Conservation (phyloP, 2,113 vertebrate species). For the Calyptomena viridis region DNA sequence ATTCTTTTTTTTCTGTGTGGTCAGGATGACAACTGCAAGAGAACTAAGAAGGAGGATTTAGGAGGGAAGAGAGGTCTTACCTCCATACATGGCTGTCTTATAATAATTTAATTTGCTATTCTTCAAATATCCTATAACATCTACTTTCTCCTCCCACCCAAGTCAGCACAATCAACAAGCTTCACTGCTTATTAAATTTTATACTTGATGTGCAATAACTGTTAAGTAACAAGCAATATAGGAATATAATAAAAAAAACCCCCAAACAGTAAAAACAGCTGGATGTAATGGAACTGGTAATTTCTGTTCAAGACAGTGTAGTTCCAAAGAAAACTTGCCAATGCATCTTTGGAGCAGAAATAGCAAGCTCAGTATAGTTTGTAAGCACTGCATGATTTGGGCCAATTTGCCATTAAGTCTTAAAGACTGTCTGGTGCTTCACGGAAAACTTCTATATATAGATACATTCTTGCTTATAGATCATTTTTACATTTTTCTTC, state of each 20-base stretch:
- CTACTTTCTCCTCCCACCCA: background rate
- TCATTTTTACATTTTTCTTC: conserved; percentile 51
- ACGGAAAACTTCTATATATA: conserved; percentile 45
- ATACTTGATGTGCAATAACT: background rate
- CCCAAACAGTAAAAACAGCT: background rate
- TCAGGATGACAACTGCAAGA: background rate
- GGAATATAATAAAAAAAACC: background rate
- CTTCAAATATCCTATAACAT: background rate
- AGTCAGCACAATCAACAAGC: background rate
- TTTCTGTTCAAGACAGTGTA: background rate
- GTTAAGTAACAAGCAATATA: background rate
- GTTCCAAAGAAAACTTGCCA: background rate
- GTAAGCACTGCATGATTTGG: background rate
- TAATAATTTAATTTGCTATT: background rate
- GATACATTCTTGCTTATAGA: conserved; percentile 41
- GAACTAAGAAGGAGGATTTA: background rate
- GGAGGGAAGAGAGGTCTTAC: background rate
- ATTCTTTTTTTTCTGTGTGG: background rate
- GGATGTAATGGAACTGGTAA: background rate
- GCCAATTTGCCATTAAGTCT: conserved; percentile 23
- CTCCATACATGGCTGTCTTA: background rate
- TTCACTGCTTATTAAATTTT: background rate
- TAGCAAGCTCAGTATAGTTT: background rate
- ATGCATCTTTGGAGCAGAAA: background rate
- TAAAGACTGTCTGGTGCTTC: conserved; percentile 27